Conservation (phyloP, 2,113 vertebrate species). For the Puffinus mauretanicus region DNA sequence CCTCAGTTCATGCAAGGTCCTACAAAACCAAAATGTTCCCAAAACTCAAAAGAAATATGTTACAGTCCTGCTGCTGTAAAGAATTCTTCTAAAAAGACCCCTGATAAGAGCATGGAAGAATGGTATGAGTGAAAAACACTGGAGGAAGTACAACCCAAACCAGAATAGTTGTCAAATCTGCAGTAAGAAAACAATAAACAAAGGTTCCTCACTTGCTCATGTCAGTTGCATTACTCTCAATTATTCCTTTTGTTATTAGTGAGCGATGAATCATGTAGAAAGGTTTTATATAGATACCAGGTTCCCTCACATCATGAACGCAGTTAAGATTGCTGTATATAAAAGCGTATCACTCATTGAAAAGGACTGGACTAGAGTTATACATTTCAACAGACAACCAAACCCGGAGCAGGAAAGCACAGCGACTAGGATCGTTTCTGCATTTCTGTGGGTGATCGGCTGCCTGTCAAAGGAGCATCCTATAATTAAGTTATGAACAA, state of each 20-base stretch:
- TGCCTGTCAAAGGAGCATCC: neutral
- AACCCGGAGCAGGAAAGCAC: neutral
- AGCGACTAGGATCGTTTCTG: neutral
- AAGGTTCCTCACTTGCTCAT: neutral
- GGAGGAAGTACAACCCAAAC: neutral
- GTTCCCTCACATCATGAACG: neutral
- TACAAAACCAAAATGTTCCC: neutral
- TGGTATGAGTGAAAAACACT: neutral
- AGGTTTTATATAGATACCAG: neutral
- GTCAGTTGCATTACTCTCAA: neutral
- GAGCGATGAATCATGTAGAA: neutral
- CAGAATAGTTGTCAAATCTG: neutral
- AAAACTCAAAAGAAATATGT: neutral
- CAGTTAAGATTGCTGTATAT: neutral
- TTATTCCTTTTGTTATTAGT: neutral
- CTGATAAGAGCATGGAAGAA: neutral
- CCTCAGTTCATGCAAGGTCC: neutral
- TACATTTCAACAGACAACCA: neutral
- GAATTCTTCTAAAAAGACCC: neutral
- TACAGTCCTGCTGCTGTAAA: neutral
- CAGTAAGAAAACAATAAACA: neutral
- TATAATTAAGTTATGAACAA: neutral
- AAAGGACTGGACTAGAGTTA: neutral
- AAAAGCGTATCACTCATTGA: neutral
- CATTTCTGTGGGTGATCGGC: neutral